Evolutionary conservation across 2,888 invertebrate genomes (phyloP), one percentile per base, ranked within the genome.

Genomic region (Stenchaetothrips biformis): DNA sequence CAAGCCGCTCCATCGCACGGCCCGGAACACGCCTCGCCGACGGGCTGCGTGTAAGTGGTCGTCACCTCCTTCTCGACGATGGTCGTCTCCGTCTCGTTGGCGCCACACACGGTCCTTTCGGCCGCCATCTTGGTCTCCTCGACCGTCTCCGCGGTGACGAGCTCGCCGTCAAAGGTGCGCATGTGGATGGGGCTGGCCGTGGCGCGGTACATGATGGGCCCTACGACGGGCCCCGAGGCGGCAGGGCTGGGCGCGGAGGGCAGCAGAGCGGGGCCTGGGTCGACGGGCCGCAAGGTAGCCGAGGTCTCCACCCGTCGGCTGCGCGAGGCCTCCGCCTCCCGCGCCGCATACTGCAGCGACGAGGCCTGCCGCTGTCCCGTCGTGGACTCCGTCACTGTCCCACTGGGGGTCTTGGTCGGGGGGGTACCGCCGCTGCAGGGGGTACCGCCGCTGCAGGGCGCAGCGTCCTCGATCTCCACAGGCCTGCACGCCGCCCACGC

Each of bases 161-260:
- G 67, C 21, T 74, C 67, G 21, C 11, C 21, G 67, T 74, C 67
- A 25, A 74, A 74, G 21, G 67, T 21, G 67, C 67, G 67, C 67
- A 74, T 74, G 67, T 74, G 67, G 67, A 74, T 74, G 67, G 67
- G 67, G 67, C 67, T 74, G 67, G 67, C 67, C 67, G 67, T 74
- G 67, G 67, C 67, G 21, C 67, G 67, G 67, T 74, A 74, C 67
- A 74, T 74, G 67, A 74, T 74, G 67, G 67, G 67, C 21, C 67
- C 67, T 1, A 11, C 25, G 6, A 74, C 8, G 21, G 67, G 67
- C 9, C n/a, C 67, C n/a, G 25, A 4, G 21, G 67, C 67, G 8
- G 67, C n/a, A 4, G 67, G 67, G 21, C 67, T 67, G 7, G 67
- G 67, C 6, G 67, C 67, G n/a, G 67, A 7, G n/a, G 67, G 21